Percentiles rank a stretch among this genome's conserved stretches.
Conservation (phyloP, 2,113 vertebrate species). For the Paracanthobrama guichenoti region DNA sequence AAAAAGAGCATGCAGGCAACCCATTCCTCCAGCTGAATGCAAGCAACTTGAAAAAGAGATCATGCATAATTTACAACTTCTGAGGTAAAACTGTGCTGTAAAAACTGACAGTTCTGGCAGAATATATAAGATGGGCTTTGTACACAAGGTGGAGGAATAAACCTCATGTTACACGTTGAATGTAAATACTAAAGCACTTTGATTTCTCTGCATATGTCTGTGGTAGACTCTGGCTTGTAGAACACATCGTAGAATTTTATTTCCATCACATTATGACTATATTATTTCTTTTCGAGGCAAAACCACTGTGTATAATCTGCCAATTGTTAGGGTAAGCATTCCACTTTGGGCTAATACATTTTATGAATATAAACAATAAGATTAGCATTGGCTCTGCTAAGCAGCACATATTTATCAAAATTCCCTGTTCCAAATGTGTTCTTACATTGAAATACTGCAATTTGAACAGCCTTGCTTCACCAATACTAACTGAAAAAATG, state of each 20-base stretch:
- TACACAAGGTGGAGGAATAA: slow-evolving; percentile 12
- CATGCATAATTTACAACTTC: slow-evolving; percentile 11
- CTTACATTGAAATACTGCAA: background rate
- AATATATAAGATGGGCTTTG: background rate
- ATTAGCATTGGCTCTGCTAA: slow-evolving; percentile 35
- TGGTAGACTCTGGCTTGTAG: slow-evolving; percentile 32
- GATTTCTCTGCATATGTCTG: background rate
- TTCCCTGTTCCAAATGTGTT: background rate
- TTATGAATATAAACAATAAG: slow-evolving; percentile 45
- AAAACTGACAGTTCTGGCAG: slow-evolving; percentile 20
- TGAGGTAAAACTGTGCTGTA: background rate
- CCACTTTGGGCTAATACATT: slow-evolving; percentile 34
- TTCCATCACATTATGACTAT: slow-evolving; percentile 37
- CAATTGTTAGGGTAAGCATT: slow-evolving; percentile 20
- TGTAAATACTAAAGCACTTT: slow-evolving; percentile 9
- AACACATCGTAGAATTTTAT: slow-evolving; percentile 37
- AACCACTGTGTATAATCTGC: slow-evolving; percentile 28
- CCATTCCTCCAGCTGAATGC: background rate
- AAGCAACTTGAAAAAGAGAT: background rate
- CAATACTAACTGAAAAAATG: background rate
- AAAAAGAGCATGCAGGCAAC: background rate
- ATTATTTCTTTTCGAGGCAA: slow-evolving; percentile 39
- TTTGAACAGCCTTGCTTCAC: background rate
- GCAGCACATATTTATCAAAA: background rate
- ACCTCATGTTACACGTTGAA: slow-evolving; percentile 17